Evolutionary conservation across 2,888 invertebrate species (phyloP).

Genomic region (Idaea biselata): DNA sequence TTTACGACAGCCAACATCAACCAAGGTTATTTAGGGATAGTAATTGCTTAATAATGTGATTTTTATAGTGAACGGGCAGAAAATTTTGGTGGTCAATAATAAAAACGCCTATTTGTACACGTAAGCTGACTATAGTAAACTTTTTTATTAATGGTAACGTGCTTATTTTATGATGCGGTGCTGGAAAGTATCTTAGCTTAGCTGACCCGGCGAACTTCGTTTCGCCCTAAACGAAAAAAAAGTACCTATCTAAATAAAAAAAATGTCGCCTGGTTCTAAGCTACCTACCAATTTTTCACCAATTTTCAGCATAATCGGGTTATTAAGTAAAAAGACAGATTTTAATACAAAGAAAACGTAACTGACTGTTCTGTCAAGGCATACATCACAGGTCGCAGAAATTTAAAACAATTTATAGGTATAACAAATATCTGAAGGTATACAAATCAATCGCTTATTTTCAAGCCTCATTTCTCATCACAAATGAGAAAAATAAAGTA

Average conservation of each 20-base stretch:
- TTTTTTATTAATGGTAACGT: not conserved
- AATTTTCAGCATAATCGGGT: too few relatives aligned
- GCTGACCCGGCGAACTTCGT: too few relatives aligned
- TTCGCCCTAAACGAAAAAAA: too few relatives aligned
- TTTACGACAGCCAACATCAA: constrained; percentile 33
- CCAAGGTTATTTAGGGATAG: constrained; percentile 40
- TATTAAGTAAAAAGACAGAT: too few relatives aligned
- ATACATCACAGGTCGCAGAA: too few relatives aligned
- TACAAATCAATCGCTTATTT: not conserved
- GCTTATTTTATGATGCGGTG: not conserved
- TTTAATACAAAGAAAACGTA: too few relatives aligned
- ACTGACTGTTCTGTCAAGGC: too few relatives aligned
- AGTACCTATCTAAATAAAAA: too few relatives aligned
- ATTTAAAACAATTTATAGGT: too few relatives aligned
- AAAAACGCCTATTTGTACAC: constrained; percentile 4
- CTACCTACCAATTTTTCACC: too few relatives aligned
- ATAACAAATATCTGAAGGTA: not conserved
- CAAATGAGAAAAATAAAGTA: constrained; percentile 4
- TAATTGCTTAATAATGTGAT: constrained; percentile 47
- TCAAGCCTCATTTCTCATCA: constrained; percentile 20
- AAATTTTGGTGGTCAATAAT: constrained; percentile 34
- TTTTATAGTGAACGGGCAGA: constrained; percentile 39
- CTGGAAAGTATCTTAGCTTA: not conserved
- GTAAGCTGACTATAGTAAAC: constrained; percentile 26
- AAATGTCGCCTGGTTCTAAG: too few relatives aligned